Conservation (phyloP, 2,888 invertebrate species). For the Mesochorus sp. region DNA sequence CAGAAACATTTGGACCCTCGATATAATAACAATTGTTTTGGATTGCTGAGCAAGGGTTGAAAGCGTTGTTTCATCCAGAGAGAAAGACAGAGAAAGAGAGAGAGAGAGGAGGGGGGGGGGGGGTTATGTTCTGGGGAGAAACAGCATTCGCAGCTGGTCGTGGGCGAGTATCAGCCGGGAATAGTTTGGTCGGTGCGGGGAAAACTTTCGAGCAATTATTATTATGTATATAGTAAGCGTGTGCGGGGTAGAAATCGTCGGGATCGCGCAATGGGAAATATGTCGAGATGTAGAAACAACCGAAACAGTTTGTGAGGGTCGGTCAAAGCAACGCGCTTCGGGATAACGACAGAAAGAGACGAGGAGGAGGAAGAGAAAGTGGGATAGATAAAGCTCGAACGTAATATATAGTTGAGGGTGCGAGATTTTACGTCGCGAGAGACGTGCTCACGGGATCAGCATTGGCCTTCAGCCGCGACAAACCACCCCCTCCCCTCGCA, state of each 20-base stretch:
- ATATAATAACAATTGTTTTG: conserved; percentile 41
- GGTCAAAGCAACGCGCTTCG: conserved; percentile 34
- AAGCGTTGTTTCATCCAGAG: neutral
- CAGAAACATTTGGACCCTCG: conserved; percentile 1
- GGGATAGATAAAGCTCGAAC: neutral
- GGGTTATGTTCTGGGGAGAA: conserved; percentile 20
- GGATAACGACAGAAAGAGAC: too few species aligned
- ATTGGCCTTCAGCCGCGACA: neutral
- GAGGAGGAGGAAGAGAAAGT: neutral
- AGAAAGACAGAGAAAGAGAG: too few species aligned
- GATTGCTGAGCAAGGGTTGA: conserved; percentile 32
- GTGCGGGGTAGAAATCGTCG: too few species aligned
- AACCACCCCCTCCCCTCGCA: neutral
- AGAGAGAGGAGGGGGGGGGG: neutral
- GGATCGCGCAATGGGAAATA: neutral
- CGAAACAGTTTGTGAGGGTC: conserved; percentile 20
- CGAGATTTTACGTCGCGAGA: conserved; percentile 32
- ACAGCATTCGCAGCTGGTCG: conserved; percentile 44
- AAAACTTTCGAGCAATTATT: conserved; percentile 41
- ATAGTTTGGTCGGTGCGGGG: conserved; percentile 50
- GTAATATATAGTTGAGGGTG: neutral
- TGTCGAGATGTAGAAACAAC: neutral
- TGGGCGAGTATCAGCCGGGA: conserved; percentile 33
- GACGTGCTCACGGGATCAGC: neutral
- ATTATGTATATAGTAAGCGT: neutral